phyloP scores from a whole-genome alignment of 1,140 invertebrate species.

The Tribolium castaneum region DNA sequence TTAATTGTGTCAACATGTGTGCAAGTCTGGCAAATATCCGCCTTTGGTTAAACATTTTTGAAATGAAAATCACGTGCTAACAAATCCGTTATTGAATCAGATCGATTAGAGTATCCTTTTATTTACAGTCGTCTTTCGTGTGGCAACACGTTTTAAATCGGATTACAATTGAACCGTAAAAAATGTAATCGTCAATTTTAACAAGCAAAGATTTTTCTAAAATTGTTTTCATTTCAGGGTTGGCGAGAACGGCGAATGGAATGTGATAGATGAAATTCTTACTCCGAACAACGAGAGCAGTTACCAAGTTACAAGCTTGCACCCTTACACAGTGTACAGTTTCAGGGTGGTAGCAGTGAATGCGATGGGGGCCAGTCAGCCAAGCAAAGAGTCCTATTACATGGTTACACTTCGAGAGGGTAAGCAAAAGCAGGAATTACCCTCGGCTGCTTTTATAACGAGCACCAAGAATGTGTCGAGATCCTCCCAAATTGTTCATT shows the following conservation, averaged over 20 bases:
- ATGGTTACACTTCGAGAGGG: slow-evolving; percentile 81
- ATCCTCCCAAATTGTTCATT: slow-evolving; percentile 29
- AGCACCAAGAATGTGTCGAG: slow-evolving; percentile 30
- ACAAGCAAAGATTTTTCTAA: slow-evolving; percentile 26
- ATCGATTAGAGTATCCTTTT: not conserved
- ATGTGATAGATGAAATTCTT: slow-evolving; percentile 71
- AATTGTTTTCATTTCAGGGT: slow-evolving; percentile 68
- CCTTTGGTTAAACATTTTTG: not conserved
- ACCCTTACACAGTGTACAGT: slow-evolving; percentile 81
- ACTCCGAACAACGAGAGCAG: slow-evolving; percentile 75
- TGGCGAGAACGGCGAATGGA: slow-evolving; percentile 75
- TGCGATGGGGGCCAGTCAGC: slow-evolving; percentile 74
- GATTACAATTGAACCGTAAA: not conserved
- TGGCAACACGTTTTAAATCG: not conserved
- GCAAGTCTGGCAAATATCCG: not conserved
- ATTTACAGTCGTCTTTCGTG: not conserved
- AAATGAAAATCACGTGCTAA: not conserved
- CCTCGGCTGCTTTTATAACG: slow-evolving; percentile 37
- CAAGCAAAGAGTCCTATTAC: slow-evolving; percentile 80
- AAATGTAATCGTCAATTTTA: slow-evolving; percentile 5
- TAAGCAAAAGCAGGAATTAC: slow-evolving; percentile 61
- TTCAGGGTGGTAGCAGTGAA: slow-evolving; percentile 80
- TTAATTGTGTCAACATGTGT: not conserved
- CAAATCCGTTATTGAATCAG: not conserved
- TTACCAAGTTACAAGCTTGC: slow-evolving; percentile 74